Conservation (phyloP, 2,888 invertebrate genomes). For the Dascillus cervinus region DNA sequence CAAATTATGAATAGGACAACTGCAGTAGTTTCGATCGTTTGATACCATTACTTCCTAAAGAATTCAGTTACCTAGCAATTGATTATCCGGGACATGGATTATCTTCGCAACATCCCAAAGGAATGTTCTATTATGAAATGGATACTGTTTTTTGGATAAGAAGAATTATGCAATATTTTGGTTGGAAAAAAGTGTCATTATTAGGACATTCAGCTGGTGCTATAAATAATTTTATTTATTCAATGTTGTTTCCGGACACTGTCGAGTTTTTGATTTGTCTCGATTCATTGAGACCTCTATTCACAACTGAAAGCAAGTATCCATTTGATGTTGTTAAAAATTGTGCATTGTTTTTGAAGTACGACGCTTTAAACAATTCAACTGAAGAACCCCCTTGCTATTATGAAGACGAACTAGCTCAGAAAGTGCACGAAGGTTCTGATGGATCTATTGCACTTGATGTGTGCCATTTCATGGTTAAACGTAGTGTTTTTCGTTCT, state of each 20-base stretch:
- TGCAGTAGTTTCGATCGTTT: constrained; percentile 66
- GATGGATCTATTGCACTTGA: constrained; percentile 49
- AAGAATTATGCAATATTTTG: constrained; percentile 53
- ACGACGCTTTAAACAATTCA: too few relatives aligned
- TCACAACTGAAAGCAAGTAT: too few relatives aligned
- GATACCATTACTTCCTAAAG: constrained; percentile 50
- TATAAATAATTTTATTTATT: constrained; percentile 52
- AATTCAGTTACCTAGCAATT: constrained; percentile 49
- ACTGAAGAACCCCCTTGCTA: constrained; percentile 52
- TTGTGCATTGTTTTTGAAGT: too few relatives aligned
- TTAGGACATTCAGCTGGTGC: constrained; percentile 64
- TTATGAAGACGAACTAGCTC: constrained; percentile 49
- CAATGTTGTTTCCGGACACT: constrained; percentile 53
- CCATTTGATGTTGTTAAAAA: too few relatives aligned
- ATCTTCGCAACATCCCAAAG: constrained; percentile 60
- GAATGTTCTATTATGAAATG: constrained; percentile 45
- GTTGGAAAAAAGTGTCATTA: constrained; percentile 62
- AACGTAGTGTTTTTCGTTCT: constrained; percentile 49
- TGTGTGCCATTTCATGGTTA: constrained; percentile 46
- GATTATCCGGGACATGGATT: constrained; percentile 66
- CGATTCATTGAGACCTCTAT: constrained; percentile 47
- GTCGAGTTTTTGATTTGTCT: constrained; percentile 51
- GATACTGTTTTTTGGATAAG: constrained; percentile 45
- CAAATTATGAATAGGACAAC: constrained; percentile 50
- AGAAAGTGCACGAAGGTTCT: constrained; percentile 48